These are phyloP conservation scores for Cordylochernes scorpioides DNA, from an alignment of 2,888 invertebrate species.

Conservation along the genomic window DNA sequence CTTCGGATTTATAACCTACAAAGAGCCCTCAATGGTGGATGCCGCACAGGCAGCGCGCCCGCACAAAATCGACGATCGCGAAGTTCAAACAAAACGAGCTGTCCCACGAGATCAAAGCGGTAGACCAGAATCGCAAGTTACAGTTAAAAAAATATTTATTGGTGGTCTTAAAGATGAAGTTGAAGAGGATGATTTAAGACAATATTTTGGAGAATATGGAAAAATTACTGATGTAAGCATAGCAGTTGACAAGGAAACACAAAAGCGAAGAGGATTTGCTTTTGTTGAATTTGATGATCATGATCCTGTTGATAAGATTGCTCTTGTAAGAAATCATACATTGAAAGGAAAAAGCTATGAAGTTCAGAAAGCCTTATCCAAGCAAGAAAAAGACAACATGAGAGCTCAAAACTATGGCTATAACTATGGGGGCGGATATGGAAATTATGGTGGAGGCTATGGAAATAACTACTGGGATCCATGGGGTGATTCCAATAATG, in stretches of 20 bases:
- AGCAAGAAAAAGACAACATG: conserved; percentile 54
- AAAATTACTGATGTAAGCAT: conserved; percentile 53
- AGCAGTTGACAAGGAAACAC: conserved; percentile 70
- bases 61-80: conserved; percentile 71
- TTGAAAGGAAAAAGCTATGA: conserved; percentile 51
- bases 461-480: no score
- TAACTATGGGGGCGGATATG: conserved; percentile 17
- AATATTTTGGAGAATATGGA: conserved; percentile 42
- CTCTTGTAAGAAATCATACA: conserved; percentile 50
- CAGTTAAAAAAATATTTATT: conserved; percentile 79
- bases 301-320: conserved; percentile 85
- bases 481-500: no score
- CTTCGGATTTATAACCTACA: conserved; percentile 93
- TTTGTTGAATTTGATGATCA: conserved; percentile 92
- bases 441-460: no score
- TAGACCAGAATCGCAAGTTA: conserved; percentile 68
- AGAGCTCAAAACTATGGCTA: conserved; percentile 39
- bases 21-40: conserved; percentile 76
- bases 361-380: no score
- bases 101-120: conserved; percentile 51
- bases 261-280: conserved; percentile 79
- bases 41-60: conserved; percentile 56
- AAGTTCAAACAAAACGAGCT: conserved; percentile 88
- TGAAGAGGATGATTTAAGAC: conserved; percentile 58
- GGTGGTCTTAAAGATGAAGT: conserved; percentile 78